A percentile compares a stretch with the other conserved stretches of the same genome.
Evolutionary conservation across 1,140 invertebrate species (phyloP).

Genomic region (Acromyrmex charruanus): DNA sequence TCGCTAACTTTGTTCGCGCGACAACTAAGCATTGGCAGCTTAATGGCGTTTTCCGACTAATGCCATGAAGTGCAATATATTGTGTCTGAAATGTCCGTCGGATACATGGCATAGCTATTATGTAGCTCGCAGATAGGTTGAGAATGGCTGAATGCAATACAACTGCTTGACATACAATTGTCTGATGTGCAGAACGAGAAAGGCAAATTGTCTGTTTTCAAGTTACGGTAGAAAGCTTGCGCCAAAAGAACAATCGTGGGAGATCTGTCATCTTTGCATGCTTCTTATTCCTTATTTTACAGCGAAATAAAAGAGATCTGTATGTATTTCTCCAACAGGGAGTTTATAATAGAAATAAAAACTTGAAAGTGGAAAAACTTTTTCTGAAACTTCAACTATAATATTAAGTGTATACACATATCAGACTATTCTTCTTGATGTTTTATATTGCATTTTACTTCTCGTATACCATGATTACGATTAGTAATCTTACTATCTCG

Average conservation of each 20-base stretch:
- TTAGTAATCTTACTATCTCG: not conserved
- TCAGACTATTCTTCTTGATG: not conserved
- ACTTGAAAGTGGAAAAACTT: not conserved
- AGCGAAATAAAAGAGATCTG: slow-evolving; percentile 36
- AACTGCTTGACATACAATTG: slow-evolving; percentile 7
- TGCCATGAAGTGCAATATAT: slow-evolving; percentile 36
- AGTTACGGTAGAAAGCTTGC: slow-evolving; percentile 17
- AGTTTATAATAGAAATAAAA: slow-evolving; percentile 62
- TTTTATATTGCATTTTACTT: slow-evolving; percentile 17
- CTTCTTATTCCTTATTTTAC: slow-evolving; percentile 38
- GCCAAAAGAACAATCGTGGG: slow-evolving; percentile 36
- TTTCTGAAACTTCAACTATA: slow-evolving; percentile 18
- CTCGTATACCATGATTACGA: not conserved
- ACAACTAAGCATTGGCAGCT: slow-evolving; percentile 46
- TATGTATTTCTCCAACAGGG: slow-evolving; percentile 13
- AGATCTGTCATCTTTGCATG: slow-evolving; percentile 41
- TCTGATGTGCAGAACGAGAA: not conserved
- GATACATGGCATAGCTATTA: slow-evolving; percentile 35
- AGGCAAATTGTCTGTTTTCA: slow-evolving; percentile 43
- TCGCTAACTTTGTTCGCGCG: slow-evolving; percentile 44
- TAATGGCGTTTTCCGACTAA: slow-evolving; percentile 45
- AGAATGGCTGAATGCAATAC: slow-evolving; percentile 29
- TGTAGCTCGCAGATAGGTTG: slow-evolving; percentile 3
- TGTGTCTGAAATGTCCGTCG: slow-evolving; percentile 45
- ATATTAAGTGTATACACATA: not conserved